Evolutionary conservation across 2,797 vertebrate genomes (phyloP), one percentile per base, ranked within the genome.

Genomic region (Champsocephalus esox): DNA sequence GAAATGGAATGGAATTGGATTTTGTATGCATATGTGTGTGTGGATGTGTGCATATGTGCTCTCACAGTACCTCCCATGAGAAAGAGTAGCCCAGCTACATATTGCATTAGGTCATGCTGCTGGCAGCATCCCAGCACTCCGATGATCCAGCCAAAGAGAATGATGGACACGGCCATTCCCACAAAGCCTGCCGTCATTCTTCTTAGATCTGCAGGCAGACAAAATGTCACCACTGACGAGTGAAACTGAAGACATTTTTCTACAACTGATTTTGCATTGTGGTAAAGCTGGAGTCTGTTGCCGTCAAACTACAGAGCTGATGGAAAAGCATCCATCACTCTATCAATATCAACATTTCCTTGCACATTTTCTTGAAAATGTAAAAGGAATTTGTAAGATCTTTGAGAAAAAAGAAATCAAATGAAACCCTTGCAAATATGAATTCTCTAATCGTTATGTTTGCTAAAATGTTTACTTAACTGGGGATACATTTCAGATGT

Each of bases 31-130:
- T 86, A 84, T 67, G 28, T 62, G 70, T 72, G 77, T 72, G 78
- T 76, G 65, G 48, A 62, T 62, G 76, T 51, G 17, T 16, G 51
- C 65, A 78, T 83, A 58, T 80, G 70, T 86, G 81, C 80, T 89
- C 92, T 95, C 80, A 86, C 86, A 77, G 85, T 95, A 98, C 97
- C 97, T 96, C 97, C 97, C 97, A 98, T 98, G 88, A 98, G 96
- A 93, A 98, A 98, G 88, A 98, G 96, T 89, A 98, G 96, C 81
- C 97, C 97, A 72, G 97, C 97, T 93, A 98, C 97, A 52, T 98
- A 98, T 92, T 98, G 97, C 97, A 98, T 98, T 90, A 98, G 96
- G 90, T 98, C 97, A 92, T 98, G 97, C 92, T 96, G 96, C 87
- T 97, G 97, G 92, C 96, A 97, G 94, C 97, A 97, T 86, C 97